phyloP scores from a whole-genome alignment of 2,888 invertebrate species.

The Diaperis boleti region DNA sequence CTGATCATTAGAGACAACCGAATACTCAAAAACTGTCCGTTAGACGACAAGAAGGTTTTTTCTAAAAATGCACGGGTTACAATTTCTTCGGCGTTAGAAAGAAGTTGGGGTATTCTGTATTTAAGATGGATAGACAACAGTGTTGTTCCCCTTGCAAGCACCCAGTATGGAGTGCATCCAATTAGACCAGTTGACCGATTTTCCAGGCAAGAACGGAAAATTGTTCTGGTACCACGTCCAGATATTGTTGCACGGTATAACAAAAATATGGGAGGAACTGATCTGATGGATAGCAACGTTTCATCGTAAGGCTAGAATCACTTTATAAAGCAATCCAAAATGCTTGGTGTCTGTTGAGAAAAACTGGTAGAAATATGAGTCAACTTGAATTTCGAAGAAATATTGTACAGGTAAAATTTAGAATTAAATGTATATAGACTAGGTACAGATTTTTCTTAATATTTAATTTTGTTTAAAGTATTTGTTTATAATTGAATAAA shows the following conservation, averaged over 20 bases:
- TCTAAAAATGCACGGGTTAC: not conserved
- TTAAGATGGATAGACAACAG: conserved; percentile 54
- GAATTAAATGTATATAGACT: too few species aligned
- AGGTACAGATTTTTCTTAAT: too few species aligned
- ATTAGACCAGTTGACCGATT: conserved; percentile 40
- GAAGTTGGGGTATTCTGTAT: conserved; percentile 43
- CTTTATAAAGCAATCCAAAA: too few species aligned
- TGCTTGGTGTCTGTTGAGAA: too few species aligned
- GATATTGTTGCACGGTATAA: conserved; percentile 46
- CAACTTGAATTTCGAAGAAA: too few species aligned
- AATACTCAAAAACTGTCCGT: conserved; percentile 38
- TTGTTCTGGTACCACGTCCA: conserved; percentile 40
- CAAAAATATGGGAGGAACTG: conserved; percentile 47
- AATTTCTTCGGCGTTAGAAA: not conserved
- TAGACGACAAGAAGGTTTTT: not conserved
- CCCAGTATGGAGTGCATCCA: conserved; percentile 44
- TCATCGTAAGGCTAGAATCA: too few species aligned
- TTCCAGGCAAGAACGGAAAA: conserved; percentile 42
- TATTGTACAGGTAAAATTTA: too few species aligned
- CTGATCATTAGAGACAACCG: conserved; percentile 49
- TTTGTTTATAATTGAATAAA: too few species aligned
- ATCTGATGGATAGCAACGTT: conserved; percentile 44
- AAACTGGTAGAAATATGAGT: too few species aligned
- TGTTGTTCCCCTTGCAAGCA: conserved; percentile 51
- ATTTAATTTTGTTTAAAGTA: too few species aligned